Percentiles rank a stretch among this genome's conserved stretches.
phyloP scores from a whole-genome alignment of 2,113 vertebrate species.

The Zingel zingel region DNA sequence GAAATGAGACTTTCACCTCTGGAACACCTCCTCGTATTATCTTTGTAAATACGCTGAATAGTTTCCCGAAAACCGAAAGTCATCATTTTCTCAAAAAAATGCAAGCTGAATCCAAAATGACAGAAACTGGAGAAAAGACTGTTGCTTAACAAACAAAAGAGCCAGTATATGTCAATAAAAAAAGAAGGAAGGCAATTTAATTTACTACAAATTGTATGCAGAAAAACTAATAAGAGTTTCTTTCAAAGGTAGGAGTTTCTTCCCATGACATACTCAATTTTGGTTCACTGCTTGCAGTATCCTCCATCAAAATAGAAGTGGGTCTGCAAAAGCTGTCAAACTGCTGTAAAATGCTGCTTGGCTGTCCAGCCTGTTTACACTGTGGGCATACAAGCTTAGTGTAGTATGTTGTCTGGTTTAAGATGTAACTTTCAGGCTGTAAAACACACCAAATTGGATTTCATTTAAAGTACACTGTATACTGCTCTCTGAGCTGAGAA shows the following conservation, averaged over 20 bases:
- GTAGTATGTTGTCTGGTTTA: not conserved
- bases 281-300: slow-evolving; percentile 8
- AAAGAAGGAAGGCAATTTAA: slow-evolving; percentile 20
- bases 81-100: slow-evolving; percentile 68
- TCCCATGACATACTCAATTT: slow-evolving; percentile 3
- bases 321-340: slow-evolving; percentile 9
- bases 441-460: not conserved
- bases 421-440: not conserved
- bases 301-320: slow-evolving; percentile 11
- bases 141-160: slow-evolving; percentile 57
- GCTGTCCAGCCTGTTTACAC: not conserved
- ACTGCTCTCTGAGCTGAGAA: slow-evolving; percentile 3
- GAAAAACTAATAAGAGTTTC: slow-evolving; percentile 20
- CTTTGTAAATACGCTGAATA: slow-evolving; percentile 57
- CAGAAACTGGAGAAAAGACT: slow-evolving; percentile 63
- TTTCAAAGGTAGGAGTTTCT: slow-evolving; percentile 31
- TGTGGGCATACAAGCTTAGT: not conserved
- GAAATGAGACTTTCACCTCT: slow-evolving; percentile 42
- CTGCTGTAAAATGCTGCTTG: not conserved
- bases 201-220: slow-evolving; percentile 33
- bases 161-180: slow-evolving; percentile 28
- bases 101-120: slow-evolving; percentile 61
- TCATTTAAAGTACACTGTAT: not conserved
- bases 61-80: slow-evolving; percentile 41
- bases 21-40: slow-evolving; percentile 47